A percentile compares a stretch with the other conserved stretches of the same genome.
Evolutionary conservation across 2,888 invertebrate genomes (phyloP).

Genomic region (Campopleginae sp.): DNA sequence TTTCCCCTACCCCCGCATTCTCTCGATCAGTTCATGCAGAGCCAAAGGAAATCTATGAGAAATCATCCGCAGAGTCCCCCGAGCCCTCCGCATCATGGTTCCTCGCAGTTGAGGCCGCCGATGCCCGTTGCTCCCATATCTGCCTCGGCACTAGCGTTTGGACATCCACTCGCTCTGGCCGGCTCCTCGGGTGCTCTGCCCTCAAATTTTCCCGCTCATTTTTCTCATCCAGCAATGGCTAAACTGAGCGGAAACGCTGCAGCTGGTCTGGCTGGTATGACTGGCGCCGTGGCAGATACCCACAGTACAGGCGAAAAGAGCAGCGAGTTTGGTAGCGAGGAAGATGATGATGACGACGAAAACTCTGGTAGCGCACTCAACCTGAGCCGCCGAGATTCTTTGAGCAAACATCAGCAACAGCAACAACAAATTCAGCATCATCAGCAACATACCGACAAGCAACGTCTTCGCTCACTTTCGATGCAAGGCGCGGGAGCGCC

Average conservation of each 20-base stretch:
- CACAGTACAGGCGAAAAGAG: slow-evolving; percentile 84
- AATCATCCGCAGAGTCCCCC: slow-evolving; percentile 80
- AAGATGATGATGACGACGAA: slow-evolving; percentile 87
- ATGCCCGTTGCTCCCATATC: slow-evolving; percentile 80
- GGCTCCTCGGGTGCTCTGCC: slow-evolving; percentile 80
- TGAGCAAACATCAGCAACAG: slow-evolving; percentile 70
- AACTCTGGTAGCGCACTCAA: slow-evolving; percentile 88
- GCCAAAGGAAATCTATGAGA: slow-evolving; percentile 74
- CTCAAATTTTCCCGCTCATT: slow-evolving; percentile 81
- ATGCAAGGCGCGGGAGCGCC: slow-evolving; percentile 81
- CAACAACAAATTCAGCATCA: slow-evolving; percentile 67
- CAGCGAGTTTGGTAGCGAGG: slow-evolving; percentile 86
- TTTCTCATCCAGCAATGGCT: slow-evolving; percentile 79
- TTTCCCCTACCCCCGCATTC: slow-evolving; percentile 82
- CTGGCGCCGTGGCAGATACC: slow-evolving; percentile 73
- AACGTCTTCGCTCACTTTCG: slow-evolving; percentile 80
- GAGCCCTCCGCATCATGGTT: slow-evolving; percentile 78
- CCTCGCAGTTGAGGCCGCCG: slow-evolving; percentile 78
- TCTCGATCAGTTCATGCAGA: slow-evolving; percentile 76
- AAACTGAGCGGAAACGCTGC: slow-evolving; percentile 73
- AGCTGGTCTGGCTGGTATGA: slow-evolving; percentile 70
- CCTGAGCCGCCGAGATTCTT: slow-evolving; percentile 86
- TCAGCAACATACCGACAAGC: slow-evolving; percentile 76
- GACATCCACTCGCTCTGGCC: slow-evolving; percentile 80
- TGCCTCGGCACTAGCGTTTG: slow-evolving; percentile 79